A percentile compares a stretch with the other conserved stretches of the same genome.
These are phyloP conservation scores for Etheostoma cragini DNA, from an alignment of 2,113 vertebrate genomes.

Conservation along the genomic window DNA sequence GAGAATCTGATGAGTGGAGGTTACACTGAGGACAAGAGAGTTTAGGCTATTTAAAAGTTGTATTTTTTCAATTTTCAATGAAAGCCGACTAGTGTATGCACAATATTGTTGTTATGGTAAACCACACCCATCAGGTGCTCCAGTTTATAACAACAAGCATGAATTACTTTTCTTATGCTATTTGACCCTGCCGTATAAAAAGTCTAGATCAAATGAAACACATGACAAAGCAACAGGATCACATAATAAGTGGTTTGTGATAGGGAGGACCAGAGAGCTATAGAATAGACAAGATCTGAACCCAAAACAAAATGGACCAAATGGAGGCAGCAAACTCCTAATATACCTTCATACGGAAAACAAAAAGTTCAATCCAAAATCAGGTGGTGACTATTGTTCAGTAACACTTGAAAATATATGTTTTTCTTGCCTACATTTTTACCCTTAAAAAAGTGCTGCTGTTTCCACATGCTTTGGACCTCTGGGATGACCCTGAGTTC, in stretches of 20 bases:
- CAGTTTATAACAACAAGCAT: constrained; percentile 43
- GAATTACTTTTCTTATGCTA: constrained; percentile 52
- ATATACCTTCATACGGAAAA: constrained; percentile 11
- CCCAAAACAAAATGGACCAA: background rate
- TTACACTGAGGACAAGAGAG: background rate
- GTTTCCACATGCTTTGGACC: too few relatives aligned
- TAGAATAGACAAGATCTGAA: constrained; percentile 68
- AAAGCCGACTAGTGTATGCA: background rate
- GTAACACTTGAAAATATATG: too few relatives aligned
- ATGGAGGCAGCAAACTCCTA: background rate
- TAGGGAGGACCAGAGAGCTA: constrained; percentile 68
- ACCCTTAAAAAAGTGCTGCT: too few relatives aligned
- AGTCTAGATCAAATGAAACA: constrained; percentile 45
- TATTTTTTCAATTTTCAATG: background rate
- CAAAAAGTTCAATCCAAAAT: background rate
- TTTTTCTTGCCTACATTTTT: too few relatives aligned
- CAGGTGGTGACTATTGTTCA: background rate
- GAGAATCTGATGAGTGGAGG: constrained; percentile 34
- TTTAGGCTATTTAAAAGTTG: background rate
- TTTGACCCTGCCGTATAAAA: constrained; percentile 57
- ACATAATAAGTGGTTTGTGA: constrained; percentile 54
- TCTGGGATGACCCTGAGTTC: too few relatives aligned
- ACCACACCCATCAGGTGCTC: constrained; percentile 43
- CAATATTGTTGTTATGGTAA: background rate
- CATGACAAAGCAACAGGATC: constrained; percentile 58